Base-by-base conservation (phyloP, 2,113 vertebrate genomes). In the Phasianus colchicus region DNA sequence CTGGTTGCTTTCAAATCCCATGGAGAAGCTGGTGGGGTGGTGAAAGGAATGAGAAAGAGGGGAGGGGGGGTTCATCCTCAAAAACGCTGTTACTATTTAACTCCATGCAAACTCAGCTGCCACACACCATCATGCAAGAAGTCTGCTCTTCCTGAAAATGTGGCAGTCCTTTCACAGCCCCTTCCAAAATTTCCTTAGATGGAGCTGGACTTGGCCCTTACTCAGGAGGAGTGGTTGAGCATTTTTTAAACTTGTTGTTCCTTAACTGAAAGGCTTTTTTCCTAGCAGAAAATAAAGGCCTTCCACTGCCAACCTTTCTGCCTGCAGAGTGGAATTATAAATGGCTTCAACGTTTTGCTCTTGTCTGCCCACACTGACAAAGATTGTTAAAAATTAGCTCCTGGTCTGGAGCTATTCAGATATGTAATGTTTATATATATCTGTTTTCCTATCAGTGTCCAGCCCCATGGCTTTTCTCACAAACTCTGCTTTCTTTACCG, bases 341-440 rank as follows among this genome's bases (percentile, higher is more conserved):
- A 70, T 48, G 34, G 4, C 15, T 74, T 58, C 17, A 42, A 27
- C 0, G 7, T 74, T 92, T 87, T 60, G 1, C 43, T 75, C 2
- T 0, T 13, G 32, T 15, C 42, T 89, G 25, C 32, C 34, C 36
- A 67, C 9, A 63, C 10, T 10, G 29, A 47, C 42, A 74, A 71
- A 65, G 47, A 50, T 21, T 89, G 60, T 74, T 65, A 83, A 84
- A 92, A 93, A 69, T 83, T 50, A 65, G 13, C 61, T 93, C 58
- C 42, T 30, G 36, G 38, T 34, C 34, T 86, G 48, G 54, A 89
- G 38, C 24, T 67, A 52, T 67, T 91, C 47, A 89, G 61, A 90
- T 83, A 47, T 15, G 40, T 73, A 74, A 85, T 77, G 19, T 86
- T 92, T 91, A 83, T 77, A 71, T 63, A 93, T 63, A 93, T 32